Conservation (phyloP, 2,888 invertebrate genomes). For the Sesia apiformis region DNA sequence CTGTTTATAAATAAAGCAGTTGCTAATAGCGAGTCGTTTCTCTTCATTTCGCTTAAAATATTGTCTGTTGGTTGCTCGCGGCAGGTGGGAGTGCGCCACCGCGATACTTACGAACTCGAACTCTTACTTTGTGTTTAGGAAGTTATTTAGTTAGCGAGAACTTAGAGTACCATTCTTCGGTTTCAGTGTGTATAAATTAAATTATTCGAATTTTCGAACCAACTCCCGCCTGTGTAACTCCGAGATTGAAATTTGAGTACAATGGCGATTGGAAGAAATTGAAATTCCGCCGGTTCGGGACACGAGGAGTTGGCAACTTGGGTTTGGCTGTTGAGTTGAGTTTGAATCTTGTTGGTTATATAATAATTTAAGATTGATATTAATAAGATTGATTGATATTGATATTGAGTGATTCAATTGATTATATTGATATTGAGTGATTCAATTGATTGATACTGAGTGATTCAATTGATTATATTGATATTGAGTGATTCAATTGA, state of each 20-base stretch:
- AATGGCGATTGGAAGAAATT: slow-evolving; percentile 10
- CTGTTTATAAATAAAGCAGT: slow-evolving; percentile 45
- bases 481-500: no score
- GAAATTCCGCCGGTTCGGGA: slow-evolving; percentile 5
- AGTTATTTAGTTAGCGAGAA: neutral
- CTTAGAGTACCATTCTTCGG: slow-evolving; percentile 1
- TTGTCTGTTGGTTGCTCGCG: neutral
- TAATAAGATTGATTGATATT: no score
- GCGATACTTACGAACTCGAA: slow-evolving; percentile 2
- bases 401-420: no score
- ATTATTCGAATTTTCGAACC: neutral
- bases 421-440: no score
- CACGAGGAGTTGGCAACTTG: neutral
- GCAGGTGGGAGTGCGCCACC: slow-evolving; percentile 1
- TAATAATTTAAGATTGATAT: no score
- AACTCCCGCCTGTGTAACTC: slow-evolving; percentile 4
- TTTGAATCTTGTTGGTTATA: neutral
- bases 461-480: no score
- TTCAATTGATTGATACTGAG: no score
- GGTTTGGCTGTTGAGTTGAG: neutral
- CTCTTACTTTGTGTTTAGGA: neutral
- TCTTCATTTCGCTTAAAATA: slow-evolving; percentile 29
- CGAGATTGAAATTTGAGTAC: slow-evolving; percentile 10
- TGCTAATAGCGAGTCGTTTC: slow-evolving; percentile 37
- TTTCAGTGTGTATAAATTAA: neutral